Evolutionary conservation across 2,113 vertebrate genomes (phyloP).

Genomic region (Hiodon tergisus): DNA sequence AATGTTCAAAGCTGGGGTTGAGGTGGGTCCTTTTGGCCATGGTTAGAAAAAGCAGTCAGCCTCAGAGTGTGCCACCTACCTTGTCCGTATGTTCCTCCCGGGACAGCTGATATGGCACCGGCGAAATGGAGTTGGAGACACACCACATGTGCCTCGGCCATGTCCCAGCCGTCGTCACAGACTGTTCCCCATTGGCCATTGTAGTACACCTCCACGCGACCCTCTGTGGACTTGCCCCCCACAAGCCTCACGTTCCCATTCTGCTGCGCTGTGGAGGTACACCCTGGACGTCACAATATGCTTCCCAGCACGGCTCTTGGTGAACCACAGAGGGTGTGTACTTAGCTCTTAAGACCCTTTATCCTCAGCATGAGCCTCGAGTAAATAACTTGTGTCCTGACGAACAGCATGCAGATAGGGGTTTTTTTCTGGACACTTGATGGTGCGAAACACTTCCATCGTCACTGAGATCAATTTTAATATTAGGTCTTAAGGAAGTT

Average conservation of each 20-base stretch:
- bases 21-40: not conserved
- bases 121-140: conserved; percentile 43
- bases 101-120: conserved; percentile 19
- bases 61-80: conserved; percentile 16
- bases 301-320: no score
- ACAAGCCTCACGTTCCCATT: conserved; percentile 30
- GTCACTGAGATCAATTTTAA: no score
- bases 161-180: conserved; percentile 50
- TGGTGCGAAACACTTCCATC: no score
- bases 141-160: conserved; percentile 40
- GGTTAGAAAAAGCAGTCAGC: not conserved
- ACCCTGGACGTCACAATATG: no score
- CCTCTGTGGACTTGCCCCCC: conserved; percentile 28
- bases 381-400: no score
- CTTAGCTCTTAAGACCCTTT: no score
- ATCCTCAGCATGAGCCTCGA: no score
- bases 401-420: no score
- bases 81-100: conserved; percentile 21
- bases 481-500: no score
- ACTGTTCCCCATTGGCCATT: conserved; percentile 51
- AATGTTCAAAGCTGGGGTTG: not conserved
- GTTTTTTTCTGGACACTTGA: no score
- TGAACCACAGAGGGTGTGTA: no score
- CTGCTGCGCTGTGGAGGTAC: not conserved
- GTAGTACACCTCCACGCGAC: conserved; percentile 51